Conservation (phyloP, 2,797 vertebrate species). For the Esox masquinongy region DNA sequence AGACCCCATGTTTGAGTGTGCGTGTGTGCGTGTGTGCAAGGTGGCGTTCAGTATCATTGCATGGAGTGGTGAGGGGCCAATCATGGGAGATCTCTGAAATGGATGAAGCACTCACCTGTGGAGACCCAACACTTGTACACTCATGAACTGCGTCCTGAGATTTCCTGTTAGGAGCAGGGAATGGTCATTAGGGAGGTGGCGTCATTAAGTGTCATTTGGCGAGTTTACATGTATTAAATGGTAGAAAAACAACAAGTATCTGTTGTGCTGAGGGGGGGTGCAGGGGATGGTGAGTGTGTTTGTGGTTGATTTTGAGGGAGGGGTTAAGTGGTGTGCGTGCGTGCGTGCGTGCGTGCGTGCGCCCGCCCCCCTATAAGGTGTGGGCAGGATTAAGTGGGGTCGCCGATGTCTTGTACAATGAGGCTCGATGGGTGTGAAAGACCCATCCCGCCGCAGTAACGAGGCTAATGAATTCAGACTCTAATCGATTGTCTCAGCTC, state of each 20-base stretch:
- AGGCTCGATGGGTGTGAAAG: constrained; percentile 81
- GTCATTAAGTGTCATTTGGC: not conserved
- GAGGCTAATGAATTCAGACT: constrained; percentile 96
- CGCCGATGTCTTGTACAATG: constrained; percentile 79
- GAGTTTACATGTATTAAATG: not conserved
- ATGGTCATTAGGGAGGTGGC: not conserved
- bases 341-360: constrained; percentile 46
- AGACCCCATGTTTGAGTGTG: not conserved
- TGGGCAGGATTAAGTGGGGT: constrained; percentile 76
- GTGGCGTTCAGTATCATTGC: not conserved
- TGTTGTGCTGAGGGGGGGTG: not conserved
- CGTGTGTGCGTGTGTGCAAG: constrained; percentile 36
- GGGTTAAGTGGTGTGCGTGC: constrained; percentile 42
- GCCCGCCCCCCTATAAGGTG: constrained; percentile 34
- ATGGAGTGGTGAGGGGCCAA: constrained; percentile 15
- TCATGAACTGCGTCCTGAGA: constrained; percentile 17
- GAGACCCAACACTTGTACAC: constrained; percentile 38
- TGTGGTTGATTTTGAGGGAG: constrained; percentile 24
- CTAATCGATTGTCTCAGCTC: constrained; percentile 95
- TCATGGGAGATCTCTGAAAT: constrained; percentile 54
- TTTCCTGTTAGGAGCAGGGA: constrained; percentile 5
- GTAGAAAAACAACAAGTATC: not conserved
- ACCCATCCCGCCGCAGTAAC: constrained; percentile 81
- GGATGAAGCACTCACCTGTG: constrained; percentile 39
- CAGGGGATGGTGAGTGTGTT: not conserved